Evolutionary conservation across 2,888 invertebrate species (phyloP).

Genomic region (Dicycla oo): DNA sequence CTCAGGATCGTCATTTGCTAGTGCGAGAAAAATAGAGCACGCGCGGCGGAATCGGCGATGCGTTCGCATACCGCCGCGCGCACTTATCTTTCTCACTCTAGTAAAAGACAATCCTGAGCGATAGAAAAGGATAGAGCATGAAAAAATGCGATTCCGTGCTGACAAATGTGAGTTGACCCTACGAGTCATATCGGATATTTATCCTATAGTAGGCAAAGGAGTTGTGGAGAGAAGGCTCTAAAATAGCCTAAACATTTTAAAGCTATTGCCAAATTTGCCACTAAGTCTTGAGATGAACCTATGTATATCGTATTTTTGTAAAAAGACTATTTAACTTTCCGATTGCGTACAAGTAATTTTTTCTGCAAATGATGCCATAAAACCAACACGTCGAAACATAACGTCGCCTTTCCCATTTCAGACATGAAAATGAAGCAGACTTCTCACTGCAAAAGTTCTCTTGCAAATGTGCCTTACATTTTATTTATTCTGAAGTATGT

Average conservation of each 20-base stretch:
- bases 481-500: slow-evolving; percentile 52
- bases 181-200: too few relatives aligned
- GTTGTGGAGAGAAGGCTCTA: not conserved
- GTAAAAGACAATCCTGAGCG: too few relatives aligned
- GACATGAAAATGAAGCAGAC: slow-evolving; percentile 49
- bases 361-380: slow-evolving; percentile 39
- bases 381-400: slow-evolving; percentile 52
- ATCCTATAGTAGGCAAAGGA: too few relatives aligned
- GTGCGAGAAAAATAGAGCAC: too few relatives aligned
- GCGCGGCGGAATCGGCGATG: too few relatives aligned
- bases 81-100: too few relatives aligned
- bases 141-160: too few relatives aligned
- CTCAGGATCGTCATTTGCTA: too few relatives aligned
- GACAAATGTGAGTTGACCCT: too few relatives aligned
- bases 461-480: slow-evolving; percentile 49
- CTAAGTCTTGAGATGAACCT: not conserved
- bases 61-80: too few relatives aligned
- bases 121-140: too few relatives aligned
- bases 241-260: not conserved
- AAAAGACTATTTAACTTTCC: not conserved
- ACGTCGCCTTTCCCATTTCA: slow-evolving; percentile 53
- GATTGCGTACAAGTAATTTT: slow-evolving; percentile 8
- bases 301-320: not conserved
- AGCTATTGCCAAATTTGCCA: not conserved
- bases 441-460: slow-evolving; percentile 53